Evolutionary conservation across 2,888 invertebrate species (phyloP).

Genomic region (Leistus spinibarbis): DNA sequence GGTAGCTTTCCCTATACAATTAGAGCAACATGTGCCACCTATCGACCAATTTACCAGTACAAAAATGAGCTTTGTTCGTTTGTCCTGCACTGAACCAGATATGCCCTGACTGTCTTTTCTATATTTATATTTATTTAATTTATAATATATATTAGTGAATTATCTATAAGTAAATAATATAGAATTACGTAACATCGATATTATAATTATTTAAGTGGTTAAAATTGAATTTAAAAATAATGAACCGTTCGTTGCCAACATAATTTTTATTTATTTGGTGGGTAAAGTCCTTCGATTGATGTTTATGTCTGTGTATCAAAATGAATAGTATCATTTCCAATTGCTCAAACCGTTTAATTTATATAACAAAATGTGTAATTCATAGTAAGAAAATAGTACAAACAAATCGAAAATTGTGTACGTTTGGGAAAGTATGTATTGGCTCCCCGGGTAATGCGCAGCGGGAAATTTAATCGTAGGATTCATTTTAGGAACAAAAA

Average conservation of each 20-base stretch:
- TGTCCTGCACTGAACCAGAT: too few species aligned
- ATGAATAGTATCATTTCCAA: slow-evolving; percentile 22
- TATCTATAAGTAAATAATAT: too few species aligned
- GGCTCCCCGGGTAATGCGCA: background rate
- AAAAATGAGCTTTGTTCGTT: too few species aligned
- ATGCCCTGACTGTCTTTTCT: too few species aligned
- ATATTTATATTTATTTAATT: too few species aligned
- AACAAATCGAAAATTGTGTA: background rate
- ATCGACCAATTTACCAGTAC: too few species aligned
- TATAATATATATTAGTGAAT: too few species aligned
- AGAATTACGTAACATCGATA: too few species aligned
- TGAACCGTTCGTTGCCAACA: background rate
- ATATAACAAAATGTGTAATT: slow-evolving; percentile 1
- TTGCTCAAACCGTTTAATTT: slow-evolving; percentile 2
- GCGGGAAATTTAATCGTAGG: background rate
- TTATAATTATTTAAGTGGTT: background rate
- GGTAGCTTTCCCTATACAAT: too few species aligned
- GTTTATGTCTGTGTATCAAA: background rate
- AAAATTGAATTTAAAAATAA: background rate
- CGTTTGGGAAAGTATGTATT: slow-evolving; percentile 13
- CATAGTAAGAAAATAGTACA: background rate
- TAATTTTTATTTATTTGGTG: background rate
- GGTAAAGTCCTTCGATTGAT: background rate
- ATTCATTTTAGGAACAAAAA: slow-evolving; percentile 64
- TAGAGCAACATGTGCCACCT: too few species aligned